Evolutionary conservation across 2,113 vertebrate species (phyloP).

Genomic region (Origma solitaria): DNA sequence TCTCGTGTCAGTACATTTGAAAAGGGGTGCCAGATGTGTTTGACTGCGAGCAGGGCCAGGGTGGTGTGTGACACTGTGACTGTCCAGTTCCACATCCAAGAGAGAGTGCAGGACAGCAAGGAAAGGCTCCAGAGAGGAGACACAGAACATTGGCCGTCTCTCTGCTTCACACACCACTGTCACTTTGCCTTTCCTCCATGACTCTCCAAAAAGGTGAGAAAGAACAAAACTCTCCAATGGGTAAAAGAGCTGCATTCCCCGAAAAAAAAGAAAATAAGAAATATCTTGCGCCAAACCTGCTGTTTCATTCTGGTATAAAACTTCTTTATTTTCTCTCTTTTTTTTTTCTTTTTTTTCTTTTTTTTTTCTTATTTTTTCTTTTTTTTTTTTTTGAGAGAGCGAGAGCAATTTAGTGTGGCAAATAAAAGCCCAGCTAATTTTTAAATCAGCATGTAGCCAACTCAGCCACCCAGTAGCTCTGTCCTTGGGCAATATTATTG

Average conservation of each 20-base stretch:
- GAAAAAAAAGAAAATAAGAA: neutral
- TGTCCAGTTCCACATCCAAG: neutral
- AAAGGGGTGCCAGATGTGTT: neutral
- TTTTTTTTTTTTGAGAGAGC: neutral
- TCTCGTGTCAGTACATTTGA: neutral
- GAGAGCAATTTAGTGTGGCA: constrained; percentile 74
- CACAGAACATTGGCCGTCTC: neutral
- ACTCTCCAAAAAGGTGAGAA: neutral
- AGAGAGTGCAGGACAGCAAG: no score
- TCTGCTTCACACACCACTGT: neutral
- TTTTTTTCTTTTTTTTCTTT: no score
- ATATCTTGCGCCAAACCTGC: constrained; percentile 47
- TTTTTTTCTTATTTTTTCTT: neutral
- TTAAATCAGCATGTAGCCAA: constrained; percentile 82
- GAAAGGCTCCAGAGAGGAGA: neutral
- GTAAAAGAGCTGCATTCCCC: neutral
- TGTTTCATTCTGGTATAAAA: constrained; percentile 58
- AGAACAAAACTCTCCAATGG: neutral
- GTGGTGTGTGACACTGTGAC: neutral
- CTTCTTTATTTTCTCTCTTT: constrained; percentile 17
- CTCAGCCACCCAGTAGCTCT: constrained; percentile 80
- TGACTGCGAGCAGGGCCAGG: neutral
- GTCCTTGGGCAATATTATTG: constrained; percentile 82
- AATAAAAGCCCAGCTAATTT: constrained; percentile 82
- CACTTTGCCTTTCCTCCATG: neutral